Evolutionary conservation across 2,797 vertebrate species (phyloP).

Genomic region (Dipus sagitta): DNA sequence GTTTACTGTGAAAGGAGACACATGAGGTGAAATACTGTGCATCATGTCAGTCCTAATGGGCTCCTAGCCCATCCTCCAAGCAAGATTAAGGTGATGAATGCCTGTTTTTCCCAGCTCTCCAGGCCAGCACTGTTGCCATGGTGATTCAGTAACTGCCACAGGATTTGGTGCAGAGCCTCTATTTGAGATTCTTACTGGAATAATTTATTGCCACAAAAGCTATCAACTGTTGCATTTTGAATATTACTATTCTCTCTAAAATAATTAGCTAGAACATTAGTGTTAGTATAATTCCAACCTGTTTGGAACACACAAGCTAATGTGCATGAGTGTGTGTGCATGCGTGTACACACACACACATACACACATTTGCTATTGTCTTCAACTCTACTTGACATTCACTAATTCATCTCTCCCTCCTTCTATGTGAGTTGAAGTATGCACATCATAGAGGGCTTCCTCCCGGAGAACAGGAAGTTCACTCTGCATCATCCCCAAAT

Average conservation of each 20-base stretch:
- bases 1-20: neutral
- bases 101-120: neutral
- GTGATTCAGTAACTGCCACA: neutral
- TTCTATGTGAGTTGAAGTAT: no score
- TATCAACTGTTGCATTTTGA: neutral
- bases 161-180: neutral
- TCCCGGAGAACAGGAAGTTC: no score
- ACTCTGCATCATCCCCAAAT: neutral
- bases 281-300: no score
- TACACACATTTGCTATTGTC: no score
- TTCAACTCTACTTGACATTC: no score
- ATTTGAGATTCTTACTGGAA: constrained; percentile 40
- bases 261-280: neutral
- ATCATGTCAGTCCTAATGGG: neutral
- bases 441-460: no score
- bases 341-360: no score
- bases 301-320: no score
- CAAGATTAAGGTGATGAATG: neutral
- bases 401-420: no score
- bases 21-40: neutral
- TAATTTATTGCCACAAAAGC: neutral
- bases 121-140: constrained; percentile 7
- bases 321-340: no score
- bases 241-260: neutral
- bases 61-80: neutral